Base-by-base conservation (phyloP, 2,888 invertebrate genomes). In the Metalampra italica region DNA sequence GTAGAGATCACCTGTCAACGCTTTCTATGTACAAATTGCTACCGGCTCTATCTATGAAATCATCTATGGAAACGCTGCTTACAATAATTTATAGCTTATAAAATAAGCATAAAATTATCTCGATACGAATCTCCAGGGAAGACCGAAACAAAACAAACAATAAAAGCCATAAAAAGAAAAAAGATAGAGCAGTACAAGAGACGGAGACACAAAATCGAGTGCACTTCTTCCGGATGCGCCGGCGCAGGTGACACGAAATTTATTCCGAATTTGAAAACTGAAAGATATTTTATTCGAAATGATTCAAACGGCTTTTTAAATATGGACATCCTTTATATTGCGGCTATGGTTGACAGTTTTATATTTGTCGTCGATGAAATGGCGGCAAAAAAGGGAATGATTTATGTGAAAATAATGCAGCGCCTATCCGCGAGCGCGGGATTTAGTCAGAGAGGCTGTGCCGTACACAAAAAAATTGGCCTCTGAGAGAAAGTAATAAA, bases 261-360 rank as follows among this genome's bases (percentile, higher is more conserved):
- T 88, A 89, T 89, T 88, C 88, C 75, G 82, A 87, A 87, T 87
- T 87, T 87, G 83, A 89, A 87, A 88, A 85, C 78, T 87, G 82
- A 85, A 80, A 79, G 75, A 85, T 86, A 88, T 86, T 82, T 87
- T 79, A 87, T 82, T 72, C 75, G 83, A 77, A 77, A 82, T 77
- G 81, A 84, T 82, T 78, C 84, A 87, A 88, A 88, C 85, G 86
- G 78, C 86, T 80, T 86, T 87, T 88, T 88, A 86, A 87, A 88
- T 86, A 85, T 84, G 87, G 79, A 82, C 82, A 78, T 87, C 80
- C 65, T 86, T 88, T 88, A 85, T 82, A 63, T 72, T 71, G 82
- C 75, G 85, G 82, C 65, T 58, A 68, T 75, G 78, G 80, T 74
- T 86, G 88, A 87, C 88, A 84, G 80, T 86, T 88, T 86, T 85